Percentiles rank a stretch among this genome's conserved stretches.
These are phyloP conservation scores for Ceyx erithaca DNA, from an alignment of 2,797 vertebrate species.

Conservation along the genomic window DNA sequence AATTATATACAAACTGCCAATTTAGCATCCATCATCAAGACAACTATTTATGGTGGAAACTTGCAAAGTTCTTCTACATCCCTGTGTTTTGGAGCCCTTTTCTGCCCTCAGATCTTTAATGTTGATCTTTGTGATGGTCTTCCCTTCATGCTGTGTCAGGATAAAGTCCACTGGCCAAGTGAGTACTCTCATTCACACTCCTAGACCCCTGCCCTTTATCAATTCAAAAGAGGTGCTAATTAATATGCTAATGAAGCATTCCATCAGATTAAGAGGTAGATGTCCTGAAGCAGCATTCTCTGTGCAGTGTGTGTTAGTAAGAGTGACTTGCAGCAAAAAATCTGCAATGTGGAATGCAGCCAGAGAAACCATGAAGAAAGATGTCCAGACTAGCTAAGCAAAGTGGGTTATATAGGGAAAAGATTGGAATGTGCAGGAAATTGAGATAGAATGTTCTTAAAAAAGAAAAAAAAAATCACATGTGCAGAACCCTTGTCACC, in stretches of 20 bases:
- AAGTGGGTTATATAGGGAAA: not conserved
- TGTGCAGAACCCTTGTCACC: not conserved
- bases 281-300: not conserved
- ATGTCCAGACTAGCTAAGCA: not conserved
- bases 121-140: not conserved
- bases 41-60: not conserved
- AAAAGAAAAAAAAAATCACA: not conserved
- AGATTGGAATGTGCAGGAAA: not conserved
- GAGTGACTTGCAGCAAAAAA: not conserved
- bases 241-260: not conserved
- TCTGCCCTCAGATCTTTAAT: not conserved
- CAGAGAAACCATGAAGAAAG: not conserved
- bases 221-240: not conserved
- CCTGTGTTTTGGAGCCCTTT: not conserved
- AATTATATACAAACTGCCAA: not conserved
- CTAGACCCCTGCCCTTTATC: not conserved
- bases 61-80: not conserved
- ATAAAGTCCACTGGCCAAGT: not conserved
- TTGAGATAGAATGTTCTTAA: not conserved
- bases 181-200: not conserved
- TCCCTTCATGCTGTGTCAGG: not conserved
- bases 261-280: not conserved
- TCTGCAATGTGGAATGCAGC: slow-evolving; percentile 11
- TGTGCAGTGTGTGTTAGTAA: not conserved
- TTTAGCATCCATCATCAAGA: not conserved